Percentiles rank a stretch among this genome's conserved stretches.
Evolutionary conservation across 1,140 invertebrate genomes (phyloP).

Genomic region (Megalonaias nervosa): DNA sequence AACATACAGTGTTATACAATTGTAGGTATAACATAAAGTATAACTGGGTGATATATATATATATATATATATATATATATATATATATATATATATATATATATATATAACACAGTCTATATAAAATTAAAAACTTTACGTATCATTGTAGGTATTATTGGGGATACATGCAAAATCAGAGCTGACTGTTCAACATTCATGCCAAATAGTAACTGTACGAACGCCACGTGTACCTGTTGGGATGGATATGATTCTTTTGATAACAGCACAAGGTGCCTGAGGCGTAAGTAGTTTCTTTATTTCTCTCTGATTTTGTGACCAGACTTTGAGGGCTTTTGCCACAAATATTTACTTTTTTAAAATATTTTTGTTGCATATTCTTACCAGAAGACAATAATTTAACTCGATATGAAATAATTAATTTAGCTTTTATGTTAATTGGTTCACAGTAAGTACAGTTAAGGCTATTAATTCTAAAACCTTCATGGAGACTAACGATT

Average conservation of each 20-base stretch:
- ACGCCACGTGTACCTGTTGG: conserved; percentile 20
- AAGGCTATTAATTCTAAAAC: no score
- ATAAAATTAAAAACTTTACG: background rate
- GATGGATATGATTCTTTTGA: conserved; percentile 12
- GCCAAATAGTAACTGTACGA: conserved; percentile 15
- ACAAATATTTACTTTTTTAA: background rate
- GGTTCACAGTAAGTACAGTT: no score
- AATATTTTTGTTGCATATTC: no score
- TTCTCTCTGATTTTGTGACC: background rate
- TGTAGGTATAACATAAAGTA: background rate
- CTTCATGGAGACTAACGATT: no score
- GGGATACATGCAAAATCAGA: conserved; percentile 14
- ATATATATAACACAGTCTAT: background rate
- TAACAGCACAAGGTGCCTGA: conserved; percentile 1
- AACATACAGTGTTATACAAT: background rate
- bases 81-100: no score
- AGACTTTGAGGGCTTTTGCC: background rate
- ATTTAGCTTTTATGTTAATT: no score
- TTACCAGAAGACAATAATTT: no score
- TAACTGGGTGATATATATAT: background rate
- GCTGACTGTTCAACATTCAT: conserved; percentile 16
- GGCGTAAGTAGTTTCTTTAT: conserved; percentile 10
- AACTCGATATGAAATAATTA: no score
- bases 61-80: no score
- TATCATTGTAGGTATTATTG: conserved; percentile 23